Base-by-base conservation (phyloP, 2,797 vertebrate species). In the Tangara arthus region DNA sequence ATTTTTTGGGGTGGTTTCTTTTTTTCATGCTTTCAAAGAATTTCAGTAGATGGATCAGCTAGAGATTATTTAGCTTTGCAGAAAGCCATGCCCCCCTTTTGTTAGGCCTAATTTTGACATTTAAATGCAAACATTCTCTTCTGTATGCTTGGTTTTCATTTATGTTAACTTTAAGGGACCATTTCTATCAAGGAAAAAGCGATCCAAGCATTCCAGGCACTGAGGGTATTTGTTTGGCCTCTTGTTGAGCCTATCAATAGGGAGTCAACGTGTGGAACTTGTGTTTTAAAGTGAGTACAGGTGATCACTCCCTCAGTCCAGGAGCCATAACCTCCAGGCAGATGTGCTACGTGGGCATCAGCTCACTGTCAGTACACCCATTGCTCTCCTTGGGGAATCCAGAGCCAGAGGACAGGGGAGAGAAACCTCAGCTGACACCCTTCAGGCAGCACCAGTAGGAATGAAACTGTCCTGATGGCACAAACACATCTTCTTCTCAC, bases 261-360 rank as follows among this genome's bases (percentile, higher is more conserved):
- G 32, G 30, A 50, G 24, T 57, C 46, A 50, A 39, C 0, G 0
- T 23, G 59, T 50, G 1, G 0, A 34, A 42, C 14, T 0, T 1
- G 0, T 20, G 26, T 61, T 92, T 87, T 52, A 24, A 50, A 24
- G 18, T 35, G 41, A 55, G 26, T 26, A 47, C 23, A 70, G 55
- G 35, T 47, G 61, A 22, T 78, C 50, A 41, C 12, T 86, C 35
- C 1, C 1, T 50, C n/a, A 6, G 22, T 23, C 14, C 19, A 47
- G 59, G 53, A 50, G 11, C 44, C 5, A 5, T 32, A 10, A 61
- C 17, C 61, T 56, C 34, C 7, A 3, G 52, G 37, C 55, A 82
- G 68, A n/a, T 1, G 0, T 24, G 24, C 24, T 53, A 8, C 0
- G 0, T 9, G n/a, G 70, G 22, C 59, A 63, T 52, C 44, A 35